A percentile compares a stretch with the other conserved stretches of the same genome.
phyloP scores from a whole-genome alignment of 2,113 vertebrate genomes.

The Hydrochoerus hydrochaeris region DNA sequence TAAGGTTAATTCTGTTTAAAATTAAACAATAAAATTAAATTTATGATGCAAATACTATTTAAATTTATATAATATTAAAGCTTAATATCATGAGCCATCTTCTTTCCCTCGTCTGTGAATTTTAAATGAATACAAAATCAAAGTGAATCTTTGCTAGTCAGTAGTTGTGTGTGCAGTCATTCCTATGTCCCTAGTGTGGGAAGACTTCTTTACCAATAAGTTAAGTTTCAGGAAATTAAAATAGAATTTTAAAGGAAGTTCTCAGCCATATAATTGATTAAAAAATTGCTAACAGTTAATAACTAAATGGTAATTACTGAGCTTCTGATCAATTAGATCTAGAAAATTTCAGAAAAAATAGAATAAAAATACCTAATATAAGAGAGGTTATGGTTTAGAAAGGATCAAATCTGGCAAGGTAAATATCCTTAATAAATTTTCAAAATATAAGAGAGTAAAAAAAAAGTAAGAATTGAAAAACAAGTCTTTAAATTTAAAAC shows the following conservation, averaged over 20 bases:
- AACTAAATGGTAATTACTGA: neutral
- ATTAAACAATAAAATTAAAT: neutral
- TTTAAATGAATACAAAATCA: neutral
- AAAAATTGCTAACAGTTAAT: neutral
- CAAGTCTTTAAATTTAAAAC: neutral
- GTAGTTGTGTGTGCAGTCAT: no score
- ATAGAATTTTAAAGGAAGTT: neutral
- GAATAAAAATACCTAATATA: neutral
- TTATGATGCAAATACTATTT: neutral
- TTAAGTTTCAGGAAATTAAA: neutral
- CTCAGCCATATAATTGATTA: neutral
- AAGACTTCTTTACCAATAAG: neutral
- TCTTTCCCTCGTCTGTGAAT: neutral
- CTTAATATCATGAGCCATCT: neutral
- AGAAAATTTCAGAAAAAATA: neutral
- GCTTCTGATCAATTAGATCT: neutral
- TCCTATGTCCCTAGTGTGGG: no score
- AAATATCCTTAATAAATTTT: neutral
- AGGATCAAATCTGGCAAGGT: neutral
- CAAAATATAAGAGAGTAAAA: neutral
- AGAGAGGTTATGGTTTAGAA: neutral
- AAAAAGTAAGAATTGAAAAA: neutral
- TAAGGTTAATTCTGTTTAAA: neutral
- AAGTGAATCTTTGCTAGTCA: neutral
- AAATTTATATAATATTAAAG: neutral